These are phyloP conservation scores for Netelia melanura DNA, from an alignment of 2,888 invertebrate species.

Conservation along the genomic window DNA sequence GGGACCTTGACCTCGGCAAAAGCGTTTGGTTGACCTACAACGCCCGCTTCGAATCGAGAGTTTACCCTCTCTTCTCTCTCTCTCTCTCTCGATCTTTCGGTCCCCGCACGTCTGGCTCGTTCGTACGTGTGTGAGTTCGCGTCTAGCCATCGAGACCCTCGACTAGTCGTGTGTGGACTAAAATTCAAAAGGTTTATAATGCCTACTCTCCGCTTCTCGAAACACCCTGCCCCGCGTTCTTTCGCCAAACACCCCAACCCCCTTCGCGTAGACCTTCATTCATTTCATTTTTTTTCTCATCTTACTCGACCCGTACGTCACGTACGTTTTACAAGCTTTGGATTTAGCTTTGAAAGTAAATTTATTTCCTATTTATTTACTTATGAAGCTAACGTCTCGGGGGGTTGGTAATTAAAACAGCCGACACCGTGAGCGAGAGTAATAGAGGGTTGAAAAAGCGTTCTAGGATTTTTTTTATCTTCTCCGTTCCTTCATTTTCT, in stretches of 20 bases:
- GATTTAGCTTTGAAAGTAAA: conserved; percentile 42
- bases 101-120: neutral
- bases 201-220: conserved; percentile 45
- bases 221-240: neutral
- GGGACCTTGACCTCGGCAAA: conserved; percentile 82
- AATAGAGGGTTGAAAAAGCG: conserved; percentile 1
- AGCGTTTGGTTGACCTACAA: conserved; percentile 80
- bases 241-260: conserved; percentile 14
- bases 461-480: neutral
- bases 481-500: neutral
- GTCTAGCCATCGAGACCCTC: conserved; percentile 66
- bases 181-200: conserved; percentile 75
- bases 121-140: conserved; percentile 5
- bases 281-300: conserved; percentile 12
- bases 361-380: neutral
- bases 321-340: conserved; percentile 40
- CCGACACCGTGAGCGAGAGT: neutral
- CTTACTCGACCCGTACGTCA: neutral
- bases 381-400: too few relatives aligned
- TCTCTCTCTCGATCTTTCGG: conserved; percentile 16
- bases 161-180: conserved; percentile 20
- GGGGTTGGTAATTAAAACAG: too few relatives aligned
- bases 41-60: conserved; percentile 73
- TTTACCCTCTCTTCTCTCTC: conserved; percentile 45
- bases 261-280: conserved; percentile 26